These are phyloP conservation scores for Nothocercus julius DNA, from an alignment of 2,113 vertebrate species.

Conservation along the genomic window DNA sequence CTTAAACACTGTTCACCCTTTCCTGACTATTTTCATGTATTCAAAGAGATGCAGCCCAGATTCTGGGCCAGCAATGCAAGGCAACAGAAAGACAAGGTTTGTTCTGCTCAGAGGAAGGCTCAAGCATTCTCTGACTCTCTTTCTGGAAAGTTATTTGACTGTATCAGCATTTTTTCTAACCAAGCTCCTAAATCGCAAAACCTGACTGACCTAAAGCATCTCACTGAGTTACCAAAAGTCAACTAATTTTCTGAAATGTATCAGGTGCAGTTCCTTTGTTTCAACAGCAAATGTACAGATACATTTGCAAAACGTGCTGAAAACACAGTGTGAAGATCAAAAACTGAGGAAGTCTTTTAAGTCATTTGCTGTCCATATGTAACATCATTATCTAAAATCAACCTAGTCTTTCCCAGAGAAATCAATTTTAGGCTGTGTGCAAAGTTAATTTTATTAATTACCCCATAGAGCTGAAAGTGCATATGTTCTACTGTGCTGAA, in stretches of 20 bases:
- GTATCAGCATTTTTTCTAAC: neutral
- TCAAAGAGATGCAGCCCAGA: neutral
- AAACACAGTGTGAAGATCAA: constrained; percentile 15
- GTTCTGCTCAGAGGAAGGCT: neutral
- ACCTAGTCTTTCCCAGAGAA: constrained; percentile 28
- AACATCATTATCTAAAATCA: constrained; percentile 55
- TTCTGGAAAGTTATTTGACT: neutral
- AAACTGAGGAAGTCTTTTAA: constrained; percentile 31
- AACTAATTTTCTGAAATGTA: neutral
- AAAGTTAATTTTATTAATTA: constrained; percentile 67
- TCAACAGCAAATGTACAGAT: neutral
- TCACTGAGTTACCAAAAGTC: neutral
- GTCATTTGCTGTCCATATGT: constrained; percentile 43
- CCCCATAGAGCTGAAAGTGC: neutral
- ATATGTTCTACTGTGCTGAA: constrained; percentile 24
- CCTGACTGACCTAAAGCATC: neutral
- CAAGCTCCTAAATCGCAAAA: neutral
- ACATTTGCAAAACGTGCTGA: neutral
- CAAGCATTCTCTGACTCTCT: neutral
- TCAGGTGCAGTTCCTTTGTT: neutral
- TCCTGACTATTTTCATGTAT: neutral
- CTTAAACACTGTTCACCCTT: neutral
- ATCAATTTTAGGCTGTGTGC: constrained; percentile 60
- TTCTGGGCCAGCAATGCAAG: neutral
- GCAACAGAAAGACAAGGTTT: neutral